Conservation (phyloP, 2,888 invertebrate genomes). For the Sisyra nigra region DNA sequence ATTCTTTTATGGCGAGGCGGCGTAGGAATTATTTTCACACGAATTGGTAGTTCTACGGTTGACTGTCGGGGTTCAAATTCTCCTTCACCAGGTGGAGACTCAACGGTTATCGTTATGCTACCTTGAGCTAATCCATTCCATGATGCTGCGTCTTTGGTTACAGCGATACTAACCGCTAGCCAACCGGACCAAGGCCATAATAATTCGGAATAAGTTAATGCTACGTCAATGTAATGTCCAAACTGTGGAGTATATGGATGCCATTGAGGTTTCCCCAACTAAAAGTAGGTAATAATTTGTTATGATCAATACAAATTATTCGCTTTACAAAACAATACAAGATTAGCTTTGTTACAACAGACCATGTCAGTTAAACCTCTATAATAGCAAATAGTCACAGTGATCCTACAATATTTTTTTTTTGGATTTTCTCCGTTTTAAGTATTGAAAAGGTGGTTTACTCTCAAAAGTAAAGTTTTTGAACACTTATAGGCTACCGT, state of each 20-base stretch:
- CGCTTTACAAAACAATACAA: too few species aligned
- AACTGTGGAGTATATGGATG: slow-evolving; percentile 72
- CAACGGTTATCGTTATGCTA: slow-evolving; percentile 64
- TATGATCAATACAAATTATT: background rate
- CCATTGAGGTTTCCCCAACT: slow-evolving; percentile 56
- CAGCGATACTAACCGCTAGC: slow-evolving; percentile 66
- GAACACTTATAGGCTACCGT: too few species aligned
- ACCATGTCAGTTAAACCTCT: too few species aligned
- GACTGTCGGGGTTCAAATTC: slow-evolving; percentile 38
- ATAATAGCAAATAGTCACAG: too few species aligned
- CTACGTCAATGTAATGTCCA: slow-evolving; percentile 64
- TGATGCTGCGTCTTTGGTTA: slow-evolving; percentile 41
- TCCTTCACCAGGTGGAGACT: slow-evolving; percentile 54
- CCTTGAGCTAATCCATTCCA: slow-evolving; percentile 74
- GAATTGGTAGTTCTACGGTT: slow-evolving; percentile 42
- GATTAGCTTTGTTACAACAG: too few species aligned
- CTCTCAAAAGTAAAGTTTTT: too few species aligned
- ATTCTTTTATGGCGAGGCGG: slow-evolving; percentile 81
- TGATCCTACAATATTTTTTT: too few species aligned
- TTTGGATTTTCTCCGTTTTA: too few species aligned
- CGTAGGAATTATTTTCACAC: slow-evolving; percentile 78
- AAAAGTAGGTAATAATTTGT: slow-evolving; percentile 7
- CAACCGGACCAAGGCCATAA: slow-evolving; percentile 98
- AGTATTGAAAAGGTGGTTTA: too few species aligned
- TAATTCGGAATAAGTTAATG: slow-evolving; percentile 59